Conservation (phyloP, 2,113 vertebrate genomes). For the Mobula birostris region DNA sequence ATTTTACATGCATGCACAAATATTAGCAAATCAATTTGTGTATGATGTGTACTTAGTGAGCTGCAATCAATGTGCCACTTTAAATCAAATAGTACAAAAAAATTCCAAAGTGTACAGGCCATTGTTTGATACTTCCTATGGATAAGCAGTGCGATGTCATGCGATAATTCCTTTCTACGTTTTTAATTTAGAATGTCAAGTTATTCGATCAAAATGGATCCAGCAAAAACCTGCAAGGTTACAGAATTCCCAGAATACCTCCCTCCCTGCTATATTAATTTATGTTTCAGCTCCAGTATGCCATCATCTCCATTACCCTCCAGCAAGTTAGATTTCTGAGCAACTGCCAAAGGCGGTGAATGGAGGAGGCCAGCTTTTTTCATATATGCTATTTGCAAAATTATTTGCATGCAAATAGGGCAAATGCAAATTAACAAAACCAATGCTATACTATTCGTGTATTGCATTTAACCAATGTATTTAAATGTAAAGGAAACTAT, state of each 20-base stretch:
- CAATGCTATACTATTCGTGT: neutral
- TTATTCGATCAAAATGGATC: neutral
- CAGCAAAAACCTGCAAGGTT: neutral
- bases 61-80: no score
- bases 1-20: no score
- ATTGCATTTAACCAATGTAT: neutral
- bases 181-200: neutral
- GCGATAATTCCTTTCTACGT: neutral
- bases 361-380: neutral
- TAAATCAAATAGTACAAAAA: no score
- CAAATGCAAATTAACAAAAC: conserved; percentile 11
- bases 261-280: neutral
- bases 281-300: neutral
- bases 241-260: neutral
- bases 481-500: neutral
- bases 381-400: neutral
- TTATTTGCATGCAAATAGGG: neutral
- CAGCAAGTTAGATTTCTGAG: conserved; percentile 9
- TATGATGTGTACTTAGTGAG: no score
- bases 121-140: neutral
- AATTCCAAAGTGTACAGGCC: neutral
- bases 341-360: neutral
- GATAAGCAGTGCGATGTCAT: neutral
- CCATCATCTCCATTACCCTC: neutral
- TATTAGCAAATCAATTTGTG: no score